A percentile compares a stretch with the other conserved stretches of the same genome.
These are phyloP conservation scores for Muricea muricata DNA, from an alignment of 92 coral and sea anemone species.

Conservation along the genomic window DNA sequence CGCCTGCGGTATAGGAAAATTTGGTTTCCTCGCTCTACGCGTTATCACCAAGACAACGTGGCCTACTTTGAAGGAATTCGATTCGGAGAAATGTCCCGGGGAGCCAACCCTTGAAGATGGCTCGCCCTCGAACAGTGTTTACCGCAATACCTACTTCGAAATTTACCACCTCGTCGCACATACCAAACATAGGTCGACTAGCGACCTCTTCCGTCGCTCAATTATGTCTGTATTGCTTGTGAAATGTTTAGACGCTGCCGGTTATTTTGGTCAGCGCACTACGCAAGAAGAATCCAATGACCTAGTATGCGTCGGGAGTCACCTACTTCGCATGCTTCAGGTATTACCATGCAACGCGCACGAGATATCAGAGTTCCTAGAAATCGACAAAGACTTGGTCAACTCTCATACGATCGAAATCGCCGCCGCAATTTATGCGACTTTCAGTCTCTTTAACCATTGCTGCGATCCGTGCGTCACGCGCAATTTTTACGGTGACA, in stretches of 20 bases:
- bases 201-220: constrained; percentile 90
- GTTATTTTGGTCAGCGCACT: constrained; percentile 50
- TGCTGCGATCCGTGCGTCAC: constrained; percentile 96
- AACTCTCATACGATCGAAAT: constrained; percentile 88
- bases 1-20: constrained; percentile 74
- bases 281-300: constrained; percentile 23
- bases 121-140: constrained; percentile 58
- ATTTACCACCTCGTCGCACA: constrained; percentile 90
- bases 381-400: constrained; percentile 74
- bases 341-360: constrained; percentile 96
- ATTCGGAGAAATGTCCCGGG: constrained; percentile 22
- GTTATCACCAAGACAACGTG: constrained; percentile 81
- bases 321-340: constrained; percentile 85
- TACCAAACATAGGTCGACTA: constrained; percentile 69
- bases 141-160: constrained; percentile 61
- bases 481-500: constrained; percentile 90
- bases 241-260: constrained; percentile 72
- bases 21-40: constrained; percentile 89
- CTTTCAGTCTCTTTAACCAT: constrained; percentile 90
- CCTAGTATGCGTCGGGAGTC: constrained; percentile 74
- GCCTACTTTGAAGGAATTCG: constrained; percentile 58
- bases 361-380: constrained; percentile 89
- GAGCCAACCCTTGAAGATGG: constrained; percentile 65
- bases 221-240: constrained; percentile 77
- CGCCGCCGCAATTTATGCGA: constrained; percentile 93